Base-by-base conservation (phyloP, 1,140 invertebrate species). In the Augochlora pura region DNA sequence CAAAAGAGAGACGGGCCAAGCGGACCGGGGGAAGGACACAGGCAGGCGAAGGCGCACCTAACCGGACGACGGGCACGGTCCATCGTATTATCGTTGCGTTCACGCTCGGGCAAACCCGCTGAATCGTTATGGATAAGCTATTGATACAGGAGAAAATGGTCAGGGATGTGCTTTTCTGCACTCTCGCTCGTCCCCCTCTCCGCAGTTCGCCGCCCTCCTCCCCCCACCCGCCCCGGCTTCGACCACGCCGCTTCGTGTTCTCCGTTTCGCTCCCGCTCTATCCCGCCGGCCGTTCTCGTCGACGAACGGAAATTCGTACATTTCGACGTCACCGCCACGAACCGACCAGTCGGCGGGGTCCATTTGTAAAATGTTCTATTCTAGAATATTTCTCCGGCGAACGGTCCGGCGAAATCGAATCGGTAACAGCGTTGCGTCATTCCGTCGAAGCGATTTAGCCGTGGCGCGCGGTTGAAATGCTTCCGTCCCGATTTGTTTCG, bases 81-180 rank as follows among this genome's bases (percentile, higher is more conserved):
- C 85, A 81, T 85, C 83, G 88, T 86, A 91, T 91, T 91, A 91
- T 91, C 90, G 90, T 91, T 90, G 90, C 87, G 90, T 89, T 91
- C 88, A 91, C 89, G 90, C 89, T 89, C 80, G 89, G 88, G 85
- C 89, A 88, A 87, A 84, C 86, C 84, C 81, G 86, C 88, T 91
- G 84, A 91, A 91, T 91, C 88, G 90, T 88, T 84, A 85, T 86
- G 87, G 86, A 88, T 87, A 88, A 89, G 79, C 87, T 78, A 83
- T 86, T 62, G 77, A 79, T 74, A 79, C 23, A 74, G 70, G 64
- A 57, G 65, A 68, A 72, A 76, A 66, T 32, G 67, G 82, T 57
- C 63, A 69, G 64, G 32, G 79, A 38, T 18, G 54, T 38, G 59
- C 23, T 81, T 81, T 81, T 49, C 46, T 59, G 46, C 38, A 14